Percentiles rank a stretch among this genome's conserved stretches.
phyloP scores from a whole-genome alignment of 1,140 invertebrate genomes.

The Mycetomoellerius zeteki region DNA sequence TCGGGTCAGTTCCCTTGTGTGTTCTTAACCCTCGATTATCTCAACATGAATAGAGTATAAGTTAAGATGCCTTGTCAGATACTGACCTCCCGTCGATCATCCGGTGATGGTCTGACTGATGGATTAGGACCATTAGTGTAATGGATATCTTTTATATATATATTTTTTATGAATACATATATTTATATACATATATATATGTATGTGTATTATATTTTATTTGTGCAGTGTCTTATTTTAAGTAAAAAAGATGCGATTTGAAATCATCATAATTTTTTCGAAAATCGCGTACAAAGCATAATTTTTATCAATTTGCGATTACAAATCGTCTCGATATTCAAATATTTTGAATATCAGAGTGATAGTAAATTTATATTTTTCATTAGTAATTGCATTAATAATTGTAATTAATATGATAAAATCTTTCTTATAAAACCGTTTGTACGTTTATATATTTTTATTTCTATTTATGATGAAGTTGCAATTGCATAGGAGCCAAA shows the following conservation, averaged over 20 bases:
- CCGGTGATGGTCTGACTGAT: conserved; percentile 55
- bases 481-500: not conserved
- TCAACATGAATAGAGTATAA: conserved; percentile 26
- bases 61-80: conserved; percentile 51
- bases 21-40: conserved; percentile 26
- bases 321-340: too few species aligned
- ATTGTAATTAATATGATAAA: not conserved
- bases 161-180: not conserved
- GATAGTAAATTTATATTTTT: not conserved
- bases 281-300: too few species aligned
- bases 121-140: conserved; percentile 72
- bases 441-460: not conserved
- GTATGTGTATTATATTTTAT: not conserved
- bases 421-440: not conserved
- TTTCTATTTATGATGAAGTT: not conserved
- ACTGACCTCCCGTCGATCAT: conserved; percentile 62
- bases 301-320: too few species aligned
- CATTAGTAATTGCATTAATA: not conserved
- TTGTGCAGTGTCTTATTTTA: too few species aligned
- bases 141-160: conserved; percentile 37
- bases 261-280: too few species aligned
- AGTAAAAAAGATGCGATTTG: too few species aligned
- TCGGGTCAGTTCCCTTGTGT: not conserved
- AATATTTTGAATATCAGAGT: too few species aligned
- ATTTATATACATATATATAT: not conserved